phyloP scores from a whole-genome alignment of 2,113 vertebrate species.

The Alexandromys fortis region DNA sequence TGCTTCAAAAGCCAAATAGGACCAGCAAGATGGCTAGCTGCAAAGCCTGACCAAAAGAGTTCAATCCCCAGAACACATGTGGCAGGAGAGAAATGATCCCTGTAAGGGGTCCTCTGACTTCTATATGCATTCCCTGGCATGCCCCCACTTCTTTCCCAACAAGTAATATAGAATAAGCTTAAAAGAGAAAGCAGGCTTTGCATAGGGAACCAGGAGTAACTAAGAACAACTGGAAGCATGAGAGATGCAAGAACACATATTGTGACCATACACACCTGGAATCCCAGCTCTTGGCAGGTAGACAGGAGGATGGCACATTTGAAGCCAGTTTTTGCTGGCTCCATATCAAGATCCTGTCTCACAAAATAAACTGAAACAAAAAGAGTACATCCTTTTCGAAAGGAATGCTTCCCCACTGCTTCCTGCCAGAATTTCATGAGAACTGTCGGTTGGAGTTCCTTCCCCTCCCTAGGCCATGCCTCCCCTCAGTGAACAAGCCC shows the following conservation, averaged over 20 bases:
- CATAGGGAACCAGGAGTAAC: not conserved
- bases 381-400: slow-evolving; percentile 8
- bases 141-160: not conserved
- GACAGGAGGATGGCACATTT: not conserved
- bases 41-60: not conserved
- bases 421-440: not conserved
- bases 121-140: not conserved
- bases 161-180: not conserved
- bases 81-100: not conserved
- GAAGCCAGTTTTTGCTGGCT: not conserved
- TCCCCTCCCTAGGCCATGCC: not conserved
- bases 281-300: not conserved
- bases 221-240: not conserved
- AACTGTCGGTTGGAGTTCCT: not conserved
- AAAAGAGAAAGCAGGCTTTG: not conserved
- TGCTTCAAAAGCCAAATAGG: not conserved
- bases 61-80: not conserved
- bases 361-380: not conserved
- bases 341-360: not conserved
- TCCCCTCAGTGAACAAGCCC: not conserved
- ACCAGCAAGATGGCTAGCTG: not conserved
- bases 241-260: not conserved
- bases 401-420: slow-evolving; percentile 28
- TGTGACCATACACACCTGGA: not conserved
- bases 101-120: not conserved